Evolutionary conservation across 2,888 invertebrate species (phyloP).

Genomic region (Uropetala carovei): DNA sequence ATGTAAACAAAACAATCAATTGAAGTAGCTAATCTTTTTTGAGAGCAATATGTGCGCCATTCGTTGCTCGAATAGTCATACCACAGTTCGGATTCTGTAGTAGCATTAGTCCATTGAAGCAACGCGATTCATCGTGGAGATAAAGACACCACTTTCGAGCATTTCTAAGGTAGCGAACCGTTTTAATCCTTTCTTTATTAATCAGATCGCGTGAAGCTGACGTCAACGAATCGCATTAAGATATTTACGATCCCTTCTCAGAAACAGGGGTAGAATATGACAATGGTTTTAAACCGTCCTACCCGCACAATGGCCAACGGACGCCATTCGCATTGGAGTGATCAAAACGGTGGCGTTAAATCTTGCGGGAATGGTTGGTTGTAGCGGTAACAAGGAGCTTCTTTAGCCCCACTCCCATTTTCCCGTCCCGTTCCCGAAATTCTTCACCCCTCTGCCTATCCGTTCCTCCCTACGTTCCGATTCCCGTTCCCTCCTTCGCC

Average conservation of each 20-base stretch:
- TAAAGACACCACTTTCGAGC: background rate
- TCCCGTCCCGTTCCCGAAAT: background rate
- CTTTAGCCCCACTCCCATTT: background rate
- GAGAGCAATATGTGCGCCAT: too few relatives aligned
- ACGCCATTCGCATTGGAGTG: background rate
- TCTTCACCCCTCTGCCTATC: background rate
- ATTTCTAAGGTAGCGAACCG: background rate
- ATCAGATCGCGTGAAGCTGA: background rate
- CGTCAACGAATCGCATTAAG: background rate
- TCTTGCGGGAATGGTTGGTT: background rate
- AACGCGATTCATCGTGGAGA: background rate
- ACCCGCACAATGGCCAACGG: background rate
- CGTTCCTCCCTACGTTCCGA: background rate
- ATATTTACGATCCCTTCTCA: background rate
- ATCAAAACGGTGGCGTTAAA: slow-evolving; percentile 3
- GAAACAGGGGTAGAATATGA: background rate
- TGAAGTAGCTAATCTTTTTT: too few relatives aligned
- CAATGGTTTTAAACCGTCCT: background rate
- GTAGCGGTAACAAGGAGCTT: background rate
- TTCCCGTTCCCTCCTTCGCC: background rate
- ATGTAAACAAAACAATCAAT: too few relatives aligned
- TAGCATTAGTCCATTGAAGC: background rate
- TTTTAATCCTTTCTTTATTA: background rate
- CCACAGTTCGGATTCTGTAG: too few relatives aligned
- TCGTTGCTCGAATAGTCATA: too few relatives aligned